Percentiles rank a stretch among this genome's conserved stretches.
Conservation (phyloP, 2,888 invertebrate species). For the Anoplius nigerrimus region DNA sequence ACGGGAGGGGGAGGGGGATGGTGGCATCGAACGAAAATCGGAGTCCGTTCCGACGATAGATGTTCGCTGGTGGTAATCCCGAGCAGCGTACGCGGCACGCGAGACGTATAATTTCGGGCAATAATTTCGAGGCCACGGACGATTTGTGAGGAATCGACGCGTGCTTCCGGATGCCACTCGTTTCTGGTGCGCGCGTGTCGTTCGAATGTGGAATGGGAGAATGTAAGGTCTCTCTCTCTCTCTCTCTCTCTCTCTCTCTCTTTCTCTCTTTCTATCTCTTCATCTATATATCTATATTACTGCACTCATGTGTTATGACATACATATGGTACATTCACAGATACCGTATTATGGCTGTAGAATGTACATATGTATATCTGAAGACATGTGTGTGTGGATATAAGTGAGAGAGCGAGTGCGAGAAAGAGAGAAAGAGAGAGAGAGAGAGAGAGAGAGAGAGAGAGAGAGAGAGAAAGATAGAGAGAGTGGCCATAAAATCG, state of each 20-base stretch:
- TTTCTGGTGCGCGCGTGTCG: constrained; percentile 2
- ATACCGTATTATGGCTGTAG: too few relatives aligned
- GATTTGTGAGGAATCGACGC: constrained; percentile 67
- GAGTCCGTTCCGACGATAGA: too few relatives aligned
- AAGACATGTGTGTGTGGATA: too few relatives aligned
- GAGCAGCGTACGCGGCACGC: constrained; percentile 35
- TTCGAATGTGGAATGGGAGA: background rate
- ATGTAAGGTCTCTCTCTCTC: too few relatives aligned
- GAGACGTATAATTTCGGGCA: constrained; percentile 64
- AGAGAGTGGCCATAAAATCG: constrained; percentile 55
- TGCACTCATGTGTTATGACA: too few relatives aligned
- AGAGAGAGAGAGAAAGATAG: background rate
- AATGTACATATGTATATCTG: too few relatives aligned
- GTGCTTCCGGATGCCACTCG: constrained; percentile 60
- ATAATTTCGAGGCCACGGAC: constrained; percentile 64
- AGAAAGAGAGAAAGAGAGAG: background rate
- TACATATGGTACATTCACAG: too few relatives aligned
- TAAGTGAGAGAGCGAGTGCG: background rate
- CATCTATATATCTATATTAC: too few relatives aligned
- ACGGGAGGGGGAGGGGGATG: too few relatives aligned
- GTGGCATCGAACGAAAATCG: too few relatives aligned
- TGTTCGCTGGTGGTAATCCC: too few relatives aligned
- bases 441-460: background rate
- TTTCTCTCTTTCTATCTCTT: background rate
- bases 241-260: too few relatives aligned